These are phyloP conservation scores for Drosophila orena DNA, from an alignment of 1,140 invertebrate genomes.

Conservation along the genomic window DNA sequence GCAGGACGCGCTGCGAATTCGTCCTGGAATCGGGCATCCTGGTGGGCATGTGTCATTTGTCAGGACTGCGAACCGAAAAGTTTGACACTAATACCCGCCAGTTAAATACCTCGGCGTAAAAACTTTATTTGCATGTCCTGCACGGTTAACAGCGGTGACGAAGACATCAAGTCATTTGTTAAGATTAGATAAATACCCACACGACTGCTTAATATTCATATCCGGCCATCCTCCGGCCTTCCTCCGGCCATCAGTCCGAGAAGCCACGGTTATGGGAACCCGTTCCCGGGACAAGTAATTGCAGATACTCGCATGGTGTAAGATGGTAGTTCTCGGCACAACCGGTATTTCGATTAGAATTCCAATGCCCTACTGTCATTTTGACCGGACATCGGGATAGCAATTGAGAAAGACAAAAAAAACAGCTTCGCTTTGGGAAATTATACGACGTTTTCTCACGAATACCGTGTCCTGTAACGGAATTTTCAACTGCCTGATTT, in stretches of 20 bases:
- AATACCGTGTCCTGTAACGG: slow-evolving; percentile 62
- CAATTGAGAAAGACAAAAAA: slow-evolving; percentile 23
- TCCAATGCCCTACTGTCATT: slow-evolving; percentile 38
- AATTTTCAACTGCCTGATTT: slow-evolving; percentile 53
- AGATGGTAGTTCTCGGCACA: slow-evolving; percentile 23
- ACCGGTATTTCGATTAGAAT: slow-evolving; percentile 62
- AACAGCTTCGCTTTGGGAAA: slow-evolving; percentile 60
- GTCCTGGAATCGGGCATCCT: background rate
- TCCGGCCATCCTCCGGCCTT: slow-evolving; percentile 25
- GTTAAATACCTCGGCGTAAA: slow-evolving; percentile 41
- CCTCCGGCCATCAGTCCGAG: slow-evolving; percentile 3
- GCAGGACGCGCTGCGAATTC: slow-evolving; percentile 2
- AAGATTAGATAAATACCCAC: slow-evolving; percentile 57
- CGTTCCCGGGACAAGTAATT: slow-evolving; percentile 18
- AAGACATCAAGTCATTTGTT: slow-evolving; percentile 64
- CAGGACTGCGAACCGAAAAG: slow-evolving; percentile 20
- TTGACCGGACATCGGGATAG: slow-evolving; percentile 51
- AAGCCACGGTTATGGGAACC: slow-evolving; percentile 17
- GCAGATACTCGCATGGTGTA: slow-evolving; percentile 16
- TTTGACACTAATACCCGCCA: slow-evolving; percentile 43
- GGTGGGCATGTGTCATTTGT: slow-evolving; percentile 24
- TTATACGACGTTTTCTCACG: slow-evolving; percentile 69
- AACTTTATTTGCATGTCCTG: slow-evolving; percentile 43
- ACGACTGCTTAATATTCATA: slow-evolving; percentile 68
- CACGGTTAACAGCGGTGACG: slow-evolving; percentile 29